Evolutionary conservation across 2,797 vertebrate species (phyloP).

Genomic region (Melopsittacus undulatus): DNA sequence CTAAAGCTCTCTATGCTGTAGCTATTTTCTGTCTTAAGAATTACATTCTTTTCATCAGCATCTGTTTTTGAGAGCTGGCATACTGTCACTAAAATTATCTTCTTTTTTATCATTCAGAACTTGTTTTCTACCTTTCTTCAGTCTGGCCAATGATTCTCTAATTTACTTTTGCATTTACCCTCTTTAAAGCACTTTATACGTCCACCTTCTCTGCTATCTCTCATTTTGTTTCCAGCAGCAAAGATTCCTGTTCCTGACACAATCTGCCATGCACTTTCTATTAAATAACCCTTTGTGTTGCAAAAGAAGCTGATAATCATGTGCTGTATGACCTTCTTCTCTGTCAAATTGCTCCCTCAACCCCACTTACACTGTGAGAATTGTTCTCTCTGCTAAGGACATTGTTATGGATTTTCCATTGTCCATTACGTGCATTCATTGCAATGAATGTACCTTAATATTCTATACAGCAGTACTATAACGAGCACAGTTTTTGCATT

Average conservation of each 20-base stretch:
- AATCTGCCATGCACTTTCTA: background rate
- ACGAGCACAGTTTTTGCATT: background rate
- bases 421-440: background rate
- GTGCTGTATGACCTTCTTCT: background rate
- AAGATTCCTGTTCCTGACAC: background rate
- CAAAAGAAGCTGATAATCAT: conserved; percentile 17
- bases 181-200: background rate
- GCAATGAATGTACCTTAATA: background rate
- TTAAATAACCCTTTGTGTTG: background rate
- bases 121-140: background rate
- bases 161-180: background rate
- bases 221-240: background rate
- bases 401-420: background rate
- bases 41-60: background rate
- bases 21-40: background rate
- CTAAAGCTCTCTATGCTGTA: background rate
- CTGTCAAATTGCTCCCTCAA: conserved; percentile 11
- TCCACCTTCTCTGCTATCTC: background rate
- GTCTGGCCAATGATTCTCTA: background rate
- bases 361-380: background rate
- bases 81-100: background rate
- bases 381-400: background rate
- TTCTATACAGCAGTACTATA: background rate
- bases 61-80: background rate
- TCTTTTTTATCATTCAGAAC: background rate